Evolutionary conservation across 2,888 invertebrate species (phyloP).

Genomic region (Linyphia triangularis): DNA sequence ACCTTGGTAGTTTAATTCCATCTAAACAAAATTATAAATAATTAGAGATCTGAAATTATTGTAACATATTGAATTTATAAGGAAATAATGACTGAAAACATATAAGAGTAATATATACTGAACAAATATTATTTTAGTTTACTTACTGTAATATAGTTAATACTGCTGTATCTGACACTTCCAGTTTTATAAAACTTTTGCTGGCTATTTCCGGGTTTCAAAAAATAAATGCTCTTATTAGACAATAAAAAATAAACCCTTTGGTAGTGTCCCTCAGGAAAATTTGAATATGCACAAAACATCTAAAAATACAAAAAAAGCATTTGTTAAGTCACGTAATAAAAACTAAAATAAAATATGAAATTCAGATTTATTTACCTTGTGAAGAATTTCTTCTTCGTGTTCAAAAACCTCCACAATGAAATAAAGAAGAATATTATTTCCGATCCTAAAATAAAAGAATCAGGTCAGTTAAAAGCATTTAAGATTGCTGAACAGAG

Average conservation of each 20-base stretch:
- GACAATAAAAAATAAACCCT: slow-evolving; percentile 78
- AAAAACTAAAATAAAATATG: neutral
- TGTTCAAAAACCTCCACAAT: slow-evolving; percentile 79
- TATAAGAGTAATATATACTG: neutral
- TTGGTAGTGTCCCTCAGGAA: slow-evolving; percentile 50
- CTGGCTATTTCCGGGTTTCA: slow-evolving; percentile 77
- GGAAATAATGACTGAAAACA: neutral
- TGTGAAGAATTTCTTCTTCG: slow-evolving; percentile 79
- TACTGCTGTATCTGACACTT: slow-evolving; percentile 78
- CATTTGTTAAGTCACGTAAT: neutral
- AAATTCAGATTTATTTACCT: slow-evolving; percentile 77
- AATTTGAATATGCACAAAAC: slow-evolving; percentile 77
- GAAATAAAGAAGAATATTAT: slow-evolving; percentile 79
- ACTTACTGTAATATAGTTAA: slow-evolving; percentile 80
- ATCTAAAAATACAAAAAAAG: slow-evolving; percentile 77
- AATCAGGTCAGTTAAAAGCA: neutral
- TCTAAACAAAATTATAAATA: slow-evolving; percentile 76
- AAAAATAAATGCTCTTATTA: slow-evolving; percentile 78
- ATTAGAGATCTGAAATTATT: neutral
- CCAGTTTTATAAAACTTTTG: slow-evolving; percentile 78
- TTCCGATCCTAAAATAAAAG: slow-evolving; percentile 78
- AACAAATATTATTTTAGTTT: too few species aligned
- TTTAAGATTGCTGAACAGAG: too few species aligned
- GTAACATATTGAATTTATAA: neutral
- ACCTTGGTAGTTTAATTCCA: slow-evolving; percentile 79